These are phyloP conservation scores for Chaetops frenatus DNA, from an alignment of 2,113 vertebrate genomes.

Conservation along the genomic window DNA sequence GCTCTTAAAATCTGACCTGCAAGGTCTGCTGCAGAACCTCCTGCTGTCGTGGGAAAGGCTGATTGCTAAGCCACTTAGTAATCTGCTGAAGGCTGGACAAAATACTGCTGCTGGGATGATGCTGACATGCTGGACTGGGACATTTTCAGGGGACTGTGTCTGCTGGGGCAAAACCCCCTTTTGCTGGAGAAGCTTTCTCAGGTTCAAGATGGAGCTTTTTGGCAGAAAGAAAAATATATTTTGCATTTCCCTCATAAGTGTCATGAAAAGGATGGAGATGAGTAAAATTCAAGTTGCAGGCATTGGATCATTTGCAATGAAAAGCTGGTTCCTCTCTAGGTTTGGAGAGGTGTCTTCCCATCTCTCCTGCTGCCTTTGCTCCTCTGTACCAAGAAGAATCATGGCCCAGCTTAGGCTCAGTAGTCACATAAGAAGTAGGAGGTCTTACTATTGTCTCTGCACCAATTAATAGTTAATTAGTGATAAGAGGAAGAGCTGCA, in stretches of 20 bases:
- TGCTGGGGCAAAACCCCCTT: neutral
- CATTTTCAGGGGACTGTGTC: neutral
- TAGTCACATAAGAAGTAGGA: neutral
- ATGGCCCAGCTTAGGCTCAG: neutral
- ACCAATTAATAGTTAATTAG: neutral
- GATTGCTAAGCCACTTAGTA: neutral
- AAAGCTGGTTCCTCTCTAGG: neutral
- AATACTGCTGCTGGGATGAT: neutral
- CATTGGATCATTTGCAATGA: neutral
- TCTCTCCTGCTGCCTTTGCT: neutral
- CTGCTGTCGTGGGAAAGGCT: neutral
- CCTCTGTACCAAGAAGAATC: neutral
- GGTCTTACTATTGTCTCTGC: neutral
- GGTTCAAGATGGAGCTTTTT: rapidly evolving
- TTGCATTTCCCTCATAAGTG: neutral
- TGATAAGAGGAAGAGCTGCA: neutral
- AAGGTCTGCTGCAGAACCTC: neutral
- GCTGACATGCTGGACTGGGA: neutral
- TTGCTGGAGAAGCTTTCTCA: neutral
- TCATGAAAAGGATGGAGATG: neutral
- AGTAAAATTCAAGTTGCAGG: neutral
- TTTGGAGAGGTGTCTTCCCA: neutral
- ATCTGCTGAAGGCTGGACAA: neutral
- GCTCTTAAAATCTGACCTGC: neutral
- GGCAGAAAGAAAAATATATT: neutral